Evolutionary conservation across 2,797 vertebrate genomes (phyloP), one percentile per base, ranked within the genome.

Genomic region (Nannoperca obscura): DNA sequence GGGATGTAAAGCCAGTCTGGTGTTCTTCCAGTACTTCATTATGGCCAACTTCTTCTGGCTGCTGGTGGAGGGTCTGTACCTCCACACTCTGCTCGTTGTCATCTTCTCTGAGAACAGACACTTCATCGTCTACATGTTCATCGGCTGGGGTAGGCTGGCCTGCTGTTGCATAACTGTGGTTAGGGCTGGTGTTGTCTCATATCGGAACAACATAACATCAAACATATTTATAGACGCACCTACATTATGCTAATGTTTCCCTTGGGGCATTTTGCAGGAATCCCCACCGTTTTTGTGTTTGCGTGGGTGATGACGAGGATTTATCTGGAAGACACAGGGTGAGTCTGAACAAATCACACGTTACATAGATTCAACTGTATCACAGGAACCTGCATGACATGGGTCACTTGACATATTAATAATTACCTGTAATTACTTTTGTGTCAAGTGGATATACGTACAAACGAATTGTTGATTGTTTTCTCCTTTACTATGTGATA

Each of bases 41-140:
- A 97, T 96, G 96, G 97, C 97, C 53, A 99, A 99, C 89, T 97
- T 98, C 93, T 97, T 95, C 94, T 98, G 97, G 97, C 95, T 98
- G 74, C 93, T 98, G 84, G 97, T 96, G 74, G 97, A 98, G 92
- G 97, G 96, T 24, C 93, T 99, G 59, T 97, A 97, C 90, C 96
- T 99, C 20, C 96, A 97, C 93, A 96, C 96, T 0, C 95, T 98
- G 36, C 96, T 98, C 34, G 89, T 96, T 69, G 92, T 95, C 68
- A 95, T 96, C 84, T 96, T 97, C 91, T 96, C 96, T 0, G 95
- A 96, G 24, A 92, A 95, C 90, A 93, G 94, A 62, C 95, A 95
- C 91, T 96, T 98, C 1, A 80, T 88, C 0, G 36, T 95, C 85
- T 98, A 98, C 81, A 92, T 97, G 84, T 94, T 97, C 73, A 96